phyloP scores from a whole-genome alignment of 1,140 invertebrate species.

The Maniola jurtina region DNA sequence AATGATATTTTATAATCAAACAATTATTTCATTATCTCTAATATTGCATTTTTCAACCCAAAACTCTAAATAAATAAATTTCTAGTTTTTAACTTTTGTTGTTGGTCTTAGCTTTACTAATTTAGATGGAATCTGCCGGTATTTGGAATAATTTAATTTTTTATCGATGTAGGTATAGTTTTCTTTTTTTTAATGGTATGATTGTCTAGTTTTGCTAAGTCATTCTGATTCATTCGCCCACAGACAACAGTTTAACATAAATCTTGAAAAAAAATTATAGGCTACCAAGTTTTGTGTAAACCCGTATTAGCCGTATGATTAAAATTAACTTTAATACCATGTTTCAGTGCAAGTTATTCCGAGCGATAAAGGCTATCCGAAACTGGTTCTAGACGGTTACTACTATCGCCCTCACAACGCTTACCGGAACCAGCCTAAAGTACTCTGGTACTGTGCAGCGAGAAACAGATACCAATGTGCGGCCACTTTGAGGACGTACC shows the following conservation, averaged over 20 bases:
- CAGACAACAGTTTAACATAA: too few species aligned
- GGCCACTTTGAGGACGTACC: slow-evolving; percentile 56
- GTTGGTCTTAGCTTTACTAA: too few species aligned
- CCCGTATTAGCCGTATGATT: not conserved
- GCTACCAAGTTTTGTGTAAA: too few species aligned
- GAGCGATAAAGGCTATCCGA: slow-evolving; percentile 61
- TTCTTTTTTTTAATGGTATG: too few species aligned
- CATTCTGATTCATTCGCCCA: too few species aligned
- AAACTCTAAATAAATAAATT: too few species aligned
- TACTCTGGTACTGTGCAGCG: slow-evolving; percentile 64
- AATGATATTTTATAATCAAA: not conserved
- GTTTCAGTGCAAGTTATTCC: slow-evolving; percentile 62
- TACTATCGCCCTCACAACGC: slow-evolving; percentile 66
- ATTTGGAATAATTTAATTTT: too few species aligned
- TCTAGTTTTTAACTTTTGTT: too few species aligned
- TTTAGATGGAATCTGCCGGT: too few species aligned
- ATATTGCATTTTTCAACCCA: not conserved
- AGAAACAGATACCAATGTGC: slow-evolving; percentile 56
- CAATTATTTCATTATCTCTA: not conserved
- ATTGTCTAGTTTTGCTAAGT: too few species aligned
- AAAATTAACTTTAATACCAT: slow-evolving; percentile 14
- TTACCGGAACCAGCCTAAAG: slow-evolving; percentile 60
- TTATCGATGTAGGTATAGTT: too few species aligned
- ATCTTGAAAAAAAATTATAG: too few species aligned
- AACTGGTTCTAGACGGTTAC: slow-evolving; percentile 58